Evolutionary conservation across 2,888 invertebrate species (phyloP), one percentile per base, ranked within the genome.

Genomic region (Drosophila helvetica): DNA sequence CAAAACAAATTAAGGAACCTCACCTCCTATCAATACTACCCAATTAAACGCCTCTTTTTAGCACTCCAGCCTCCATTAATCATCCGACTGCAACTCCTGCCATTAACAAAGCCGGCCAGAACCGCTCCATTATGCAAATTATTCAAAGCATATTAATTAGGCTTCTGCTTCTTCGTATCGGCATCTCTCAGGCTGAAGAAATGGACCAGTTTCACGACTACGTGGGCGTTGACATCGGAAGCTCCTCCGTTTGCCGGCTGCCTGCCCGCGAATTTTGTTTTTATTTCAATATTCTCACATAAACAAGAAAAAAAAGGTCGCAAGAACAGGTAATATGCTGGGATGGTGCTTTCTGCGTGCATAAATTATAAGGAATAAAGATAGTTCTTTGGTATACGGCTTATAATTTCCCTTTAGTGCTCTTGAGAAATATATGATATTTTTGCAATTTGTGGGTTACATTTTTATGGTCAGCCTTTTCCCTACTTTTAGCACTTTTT

Each of bases 281-380:
- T 83, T 75, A 75, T 78, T 79, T 75, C 52, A 67, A 80, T 60
- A 77, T 78, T 82, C 75, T 78, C 68, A 45, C 54, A 57, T 63
- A 56, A 64, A 17, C 42, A 15, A 18, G 27, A 42, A n/a, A n/a
- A n/a, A n/a, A 56, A 33, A 30, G 18, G 48, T 18, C 53, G 33
- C 17, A 43, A 53, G 45, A 50, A 59, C 25, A 18, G 9, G 33
- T 15, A 33, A 33, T 5, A 5, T 12, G 12, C 6, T 38, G 38
- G 4, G 15, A 6, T 38, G 27, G 6, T 38, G 38, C 38, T 6
- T 38, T 38, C 15, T 15, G 38, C 15, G 15, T 38, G n/a, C 38
- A 38, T 38, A 38, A 64, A 48, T 10, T 45, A 52, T 33, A 51
- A 63, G 46, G 18, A 33, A 22, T 45, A 70, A 54, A 48, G 3